Conservation (phyloP, 2,113 vertebrate species). For the Ardeotis arabs region DNA sequence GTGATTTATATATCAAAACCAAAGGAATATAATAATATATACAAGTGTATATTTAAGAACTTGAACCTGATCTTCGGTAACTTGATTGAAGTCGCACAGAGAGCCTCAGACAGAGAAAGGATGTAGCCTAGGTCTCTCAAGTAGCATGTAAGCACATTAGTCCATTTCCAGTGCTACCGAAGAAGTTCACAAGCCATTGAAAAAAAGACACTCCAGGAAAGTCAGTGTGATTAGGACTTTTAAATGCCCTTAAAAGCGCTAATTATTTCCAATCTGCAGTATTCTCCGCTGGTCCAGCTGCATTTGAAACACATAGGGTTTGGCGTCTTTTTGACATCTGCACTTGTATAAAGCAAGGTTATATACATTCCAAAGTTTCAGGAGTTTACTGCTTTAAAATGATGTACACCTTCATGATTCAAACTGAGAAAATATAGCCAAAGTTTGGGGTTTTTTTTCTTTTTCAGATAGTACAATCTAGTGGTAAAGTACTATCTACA, state of each 20-base stretch:
- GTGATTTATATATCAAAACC: neutral
- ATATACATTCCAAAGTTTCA: neutral
- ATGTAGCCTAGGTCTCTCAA: neutral
- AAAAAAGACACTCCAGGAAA: neutral
- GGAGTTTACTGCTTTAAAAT: neutral
- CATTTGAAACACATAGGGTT: neutral
- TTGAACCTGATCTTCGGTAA: neutral
- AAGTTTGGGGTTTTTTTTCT: neutral
- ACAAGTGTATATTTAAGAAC: neutral
- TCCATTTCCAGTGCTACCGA: neutral
- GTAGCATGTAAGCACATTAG: accelerated
- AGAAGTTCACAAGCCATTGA: neutral
- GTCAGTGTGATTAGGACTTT: neutral
- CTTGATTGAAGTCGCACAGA: neutral
- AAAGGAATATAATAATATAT: neutral
- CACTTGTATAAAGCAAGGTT: neutral
- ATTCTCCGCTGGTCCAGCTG: neutral
- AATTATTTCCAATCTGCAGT: neutral
- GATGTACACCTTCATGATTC: neutral
- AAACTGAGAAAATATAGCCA: neutral
- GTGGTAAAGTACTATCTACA: neutral
- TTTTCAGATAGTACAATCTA: neutral
- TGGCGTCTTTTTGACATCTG: neutral
- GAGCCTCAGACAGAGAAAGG: neutral
- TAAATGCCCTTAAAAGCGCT: neutral